Conservation (phyloP, 1,140 invertebrate species). For the Tachypleus tridentatus region DNA sequence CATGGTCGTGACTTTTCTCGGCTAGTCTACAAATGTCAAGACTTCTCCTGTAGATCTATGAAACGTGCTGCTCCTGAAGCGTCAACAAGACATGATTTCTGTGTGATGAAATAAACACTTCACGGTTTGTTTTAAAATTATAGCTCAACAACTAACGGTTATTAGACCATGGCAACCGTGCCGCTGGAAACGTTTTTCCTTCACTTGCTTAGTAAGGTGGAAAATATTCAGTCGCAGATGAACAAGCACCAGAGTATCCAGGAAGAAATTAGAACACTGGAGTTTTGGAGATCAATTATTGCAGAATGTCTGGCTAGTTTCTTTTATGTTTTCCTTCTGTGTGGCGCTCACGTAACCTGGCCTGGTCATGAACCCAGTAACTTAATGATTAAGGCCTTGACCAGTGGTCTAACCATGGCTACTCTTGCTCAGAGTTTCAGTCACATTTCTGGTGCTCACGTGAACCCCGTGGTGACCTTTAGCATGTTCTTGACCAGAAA, state of each 20-base stretch:
- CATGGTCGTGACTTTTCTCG: too few species aligned
- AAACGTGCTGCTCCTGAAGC: too few species aligned
- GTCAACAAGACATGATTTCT: too few species aligned
- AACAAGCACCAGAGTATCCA: slow-evolving; percentile 41
- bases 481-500: slow-evolving; percentile 56
- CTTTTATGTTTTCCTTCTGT: slow-evolving; percentile 69
- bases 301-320: slow-evolving; percentile 76
- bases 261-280: slow-evolving; percentile 65
- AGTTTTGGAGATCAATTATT: slow-evolving; percentile 75
- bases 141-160: too few species aligned
- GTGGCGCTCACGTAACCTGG: slow-evolving; percentile 58
- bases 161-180: slow-evolving; percentile 11
- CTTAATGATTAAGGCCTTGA: slow-evolving; percentile 15
- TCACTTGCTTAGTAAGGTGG: slow-evolving; percentile 18
- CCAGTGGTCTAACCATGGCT: slow-evolving; percentile 63
- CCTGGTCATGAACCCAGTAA: slow-evolving; percentile 30
- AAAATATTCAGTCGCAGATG: slow-evolving; percentile 7
- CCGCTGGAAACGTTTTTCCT: slow-evolving; percentile 19
- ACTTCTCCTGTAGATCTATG: too few species aligned
- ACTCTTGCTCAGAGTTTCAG: slow-evolving; percentile 71
- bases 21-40: too few species aligned
- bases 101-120: too few species aligned
- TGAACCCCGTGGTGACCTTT: slow-evolving; percentile 61
- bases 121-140: too few species aligned
- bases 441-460: slow-evolving; percentile 67